Evolutionary conservation across 1,140 invertebrate species (phyloP).

Genomic region (Ridgeia piscesae): DNA sequence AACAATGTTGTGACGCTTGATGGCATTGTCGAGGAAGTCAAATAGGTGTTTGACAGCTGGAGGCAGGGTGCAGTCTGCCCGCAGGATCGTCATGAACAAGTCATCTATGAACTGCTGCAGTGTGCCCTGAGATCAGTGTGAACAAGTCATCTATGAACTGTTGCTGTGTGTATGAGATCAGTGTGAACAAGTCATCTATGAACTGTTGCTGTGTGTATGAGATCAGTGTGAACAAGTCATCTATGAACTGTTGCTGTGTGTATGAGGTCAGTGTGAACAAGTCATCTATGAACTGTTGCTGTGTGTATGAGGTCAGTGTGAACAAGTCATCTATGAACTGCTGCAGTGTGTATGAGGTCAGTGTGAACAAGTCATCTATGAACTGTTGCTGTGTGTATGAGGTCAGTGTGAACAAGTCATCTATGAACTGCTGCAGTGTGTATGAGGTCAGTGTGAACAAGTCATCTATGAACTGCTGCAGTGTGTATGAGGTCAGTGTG

Average conservation of each 20-base stretch:
- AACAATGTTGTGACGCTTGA: conserved; percentile 82
- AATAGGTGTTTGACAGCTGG: conserved; percentile 98
- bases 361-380: too few species aligned
- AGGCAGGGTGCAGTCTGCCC: conserved; percentile 78
- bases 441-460: too few species aligned
- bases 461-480: too few species aligned
- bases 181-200: too few species aligned
- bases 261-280: conserved; percentile 97
- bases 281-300: conserved; percentile 99
- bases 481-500: too few species aligned
- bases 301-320: conserved; percentile 63
- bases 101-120: conserved; percentile 99
- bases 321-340: too few species aligned
- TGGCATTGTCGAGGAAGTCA: conserved; percentile 98
- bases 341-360: too few species aligned
- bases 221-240: too few species aligned
- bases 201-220: too few species aligned
- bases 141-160: neutral
- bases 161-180: too few species aligned
- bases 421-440: too few species aligned
- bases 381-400: conserved; percentile 54
- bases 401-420: conserved; percentile 23
- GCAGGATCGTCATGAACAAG: conserved; percentile 98
- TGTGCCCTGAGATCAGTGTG: conserved; percentile 68
- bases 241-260: conserved; percentile 59